Conservation (phyloP, 2,888 invertebrate species). For the Tipula confusa region DNA sequence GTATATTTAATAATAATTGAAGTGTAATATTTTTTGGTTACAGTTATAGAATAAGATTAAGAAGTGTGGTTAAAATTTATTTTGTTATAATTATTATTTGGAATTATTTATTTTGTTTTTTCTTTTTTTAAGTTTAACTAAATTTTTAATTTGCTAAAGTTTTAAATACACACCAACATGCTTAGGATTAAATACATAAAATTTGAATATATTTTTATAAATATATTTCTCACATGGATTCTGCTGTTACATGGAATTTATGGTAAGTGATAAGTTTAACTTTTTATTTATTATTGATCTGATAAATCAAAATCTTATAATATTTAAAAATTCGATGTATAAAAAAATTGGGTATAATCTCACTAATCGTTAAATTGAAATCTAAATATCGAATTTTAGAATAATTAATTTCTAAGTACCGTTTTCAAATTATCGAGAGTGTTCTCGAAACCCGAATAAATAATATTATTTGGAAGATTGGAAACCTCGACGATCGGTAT, state of each 20-base stretch:
- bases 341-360: too few relatives aligned
- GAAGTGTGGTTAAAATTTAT: background rate
- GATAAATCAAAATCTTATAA: too few relatives aligned
- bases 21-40: background rate
- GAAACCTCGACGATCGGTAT: too few relatives aligned
- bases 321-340: too few relatives aligned
- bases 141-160: background rate
- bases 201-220: constrained; percentile 1
- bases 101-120: background rate
- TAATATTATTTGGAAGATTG: too few relatives aligned
- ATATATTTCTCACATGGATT: constrained; percentile 3
- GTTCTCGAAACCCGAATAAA: too few relatives aligned
- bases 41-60: background rate
- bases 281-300: too few relatives aligned
- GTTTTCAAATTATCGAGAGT: too few relatives aligned
- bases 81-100: background rate
- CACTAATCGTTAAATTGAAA: too few relatives aligned
- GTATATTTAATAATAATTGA: background rate
- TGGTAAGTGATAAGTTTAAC: background rate
- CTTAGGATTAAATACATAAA: background rate
- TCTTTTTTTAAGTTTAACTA: background rate
- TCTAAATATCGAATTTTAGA: too few relatives aligned
- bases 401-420: too few relatives aligned
- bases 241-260: background rate
- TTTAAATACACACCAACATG: background rate